Base-by-base conservation (phyloP, 2,113 vertebrate species). In the Oncorhynchus gorbuscha region DNA sequence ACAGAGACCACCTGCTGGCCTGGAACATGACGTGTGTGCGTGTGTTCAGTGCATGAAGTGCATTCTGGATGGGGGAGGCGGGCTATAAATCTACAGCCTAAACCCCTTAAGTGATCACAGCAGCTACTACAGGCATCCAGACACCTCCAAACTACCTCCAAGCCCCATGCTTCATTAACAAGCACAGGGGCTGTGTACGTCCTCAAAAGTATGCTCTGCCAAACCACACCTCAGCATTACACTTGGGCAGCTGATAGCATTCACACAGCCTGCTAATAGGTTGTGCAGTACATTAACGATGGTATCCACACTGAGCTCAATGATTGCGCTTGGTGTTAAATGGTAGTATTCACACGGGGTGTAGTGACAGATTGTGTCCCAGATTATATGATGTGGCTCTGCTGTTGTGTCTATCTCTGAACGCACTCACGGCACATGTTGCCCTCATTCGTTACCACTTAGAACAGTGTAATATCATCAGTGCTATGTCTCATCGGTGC, bases 271-370 rank as follows among this genome's bases (percentile, higher is more conserved):
- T n/a, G 4, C 18, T 35, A 35, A 68, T 20, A 3, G 26, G 28
- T n/a, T 62, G 26, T 35, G 66, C 35, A 18, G 3, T 8, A 8
- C 28, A 28, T 39, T 69, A 69, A 69, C 39, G 32, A 22, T 0
- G 32, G 39, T 39, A 6, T 69, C n/a, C 12, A 26, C 13, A 16
- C 48, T 24, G 3, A 51, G 32, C 69, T n/a, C 16, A 16, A 18
- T 84, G 85, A 89, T 85, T 66, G 71, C 88, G 83, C 88, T 92
- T 90, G 76, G 88, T 87, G 87, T 90, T 51, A 74, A 75, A 1
- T 13, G 13, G 66, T 66, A 73, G 8, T 1, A 77, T 81, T 79
- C 75, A 72, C 64, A 72, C 1, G 5, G 30, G 74, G 74, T 69
- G 5, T 64, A 35, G 30, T 66, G 72, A 81, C 62, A 82, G 62